Conservation (phyloP, 2,113 vertebrate genomes). For the Pelecanoides urinatrix region DNA sequence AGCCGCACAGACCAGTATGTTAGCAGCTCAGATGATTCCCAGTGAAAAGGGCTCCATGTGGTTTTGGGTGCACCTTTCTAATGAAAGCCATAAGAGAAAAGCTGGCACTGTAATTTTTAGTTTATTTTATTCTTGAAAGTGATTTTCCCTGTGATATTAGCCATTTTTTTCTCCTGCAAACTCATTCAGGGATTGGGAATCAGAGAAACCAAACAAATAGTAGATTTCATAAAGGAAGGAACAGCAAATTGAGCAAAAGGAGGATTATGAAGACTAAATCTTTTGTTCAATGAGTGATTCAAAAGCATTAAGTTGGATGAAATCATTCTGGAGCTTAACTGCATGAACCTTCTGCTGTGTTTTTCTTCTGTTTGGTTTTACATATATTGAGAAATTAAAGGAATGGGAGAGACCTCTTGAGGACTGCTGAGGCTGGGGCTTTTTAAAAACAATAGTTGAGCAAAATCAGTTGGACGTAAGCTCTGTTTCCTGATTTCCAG, state of each 20-base stretch:
- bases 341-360: constrained; percentile 38
- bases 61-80: background rate
- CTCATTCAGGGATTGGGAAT: background rate
- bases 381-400: constrained; percentile 8
- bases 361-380: constrained; percentile 43
- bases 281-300: constrained; percentile 80
- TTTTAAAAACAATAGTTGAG: background rate
- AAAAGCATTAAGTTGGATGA: constrained; percentile 74
- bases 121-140: background rate
- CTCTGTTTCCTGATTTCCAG: background rate
- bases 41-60: background rate
- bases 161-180: background rate
- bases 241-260: constrained; percentile 68
- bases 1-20: background rate
- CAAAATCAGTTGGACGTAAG: background rate
- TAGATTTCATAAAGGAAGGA: constrained; percentile 60
- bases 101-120: background rate
- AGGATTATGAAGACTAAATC: constrained; percentile 74
- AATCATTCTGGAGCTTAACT: constrained; percentile 69
- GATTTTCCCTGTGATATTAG: constrained; percentile 36
- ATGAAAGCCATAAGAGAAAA: background rate
- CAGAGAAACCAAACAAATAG: constrained; percentile 51
- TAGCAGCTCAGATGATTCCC: background rate
- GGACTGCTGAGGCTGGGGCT: background rate
- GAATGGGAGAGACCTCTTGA: constrained; percentile 17